Conservation (phyloP, 2,797 vertebrate genomes). For the Pseudomugil gertrudae region DNA sequence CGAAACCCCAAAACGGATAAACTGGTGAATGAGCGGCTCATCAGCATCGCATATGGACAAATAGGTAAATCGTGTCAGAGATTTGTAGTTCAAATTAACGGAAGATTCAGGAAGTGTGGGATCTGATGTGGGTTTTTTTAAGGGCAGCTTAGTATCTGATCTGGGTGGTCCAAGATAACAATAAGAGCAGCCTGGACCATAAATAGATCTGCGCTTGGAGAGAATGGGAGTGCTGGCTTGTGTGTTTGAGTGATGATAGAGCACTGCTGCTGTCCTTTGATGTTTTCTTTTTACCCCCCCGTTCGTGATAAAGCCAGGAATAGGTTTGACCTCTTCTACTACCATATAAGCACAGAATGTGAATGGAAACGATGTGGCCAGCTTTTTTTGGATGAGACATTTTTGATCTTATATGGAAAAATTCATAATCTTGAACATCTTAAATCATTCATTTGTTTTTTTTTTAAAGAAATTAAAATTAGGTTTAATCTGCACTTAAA, state of each 20-base stretch:
- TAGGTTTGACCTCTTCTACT: slow-evolving; percentile 18
- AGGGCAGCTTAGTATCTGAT: slow-evolving; percentile 20
- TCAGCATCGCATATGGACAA: slow-evolving; percentile 97
- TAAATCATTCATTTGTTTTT: no score
- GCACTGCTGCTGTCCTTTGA: slow-evolving; percentile 5
- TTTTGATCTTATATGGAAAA: background rate
- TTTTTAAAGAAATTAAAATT: background rate
- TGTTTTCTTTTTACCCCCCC: slow-evolving; percentile 30
- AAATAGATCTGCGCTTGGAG: slow-evolving; percentile 62
- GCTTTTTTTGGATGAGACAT: slow-evolving; percentile 2
- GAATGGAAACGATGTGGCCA: no score
- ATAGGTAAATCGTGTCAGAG: slow-evolving; percentile 82
- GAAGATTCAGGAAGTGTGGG: background rate
- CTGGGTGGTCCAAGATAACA: slow-evolving; percentile 52
- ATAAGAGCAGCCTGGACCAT: slow-evolving; percentile 38
- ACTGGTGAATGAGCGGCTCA: slow-evolving; percentile 94
- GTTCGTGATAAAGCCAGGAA: slow-evolving; percentile 51
- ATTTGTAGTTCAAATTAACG: background rate
- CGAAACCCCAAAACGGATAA: slow-evolving; percentile 95
- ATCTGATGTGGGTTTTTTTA: background rate
- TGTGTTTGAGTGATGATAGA: slow-evolving; percentile 32
- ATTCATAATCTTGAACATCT: background rate
- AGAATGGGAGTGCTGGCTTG: slow-evolving; percentile 16
- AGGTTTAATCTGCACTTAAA: background rate
- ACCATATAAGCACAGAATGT: slow-evolving; percentile 25